phyloP scores from a whole-genome alignment of 2,113 vertebrate genomes.

The Malurus melanocephalus region DNA sequence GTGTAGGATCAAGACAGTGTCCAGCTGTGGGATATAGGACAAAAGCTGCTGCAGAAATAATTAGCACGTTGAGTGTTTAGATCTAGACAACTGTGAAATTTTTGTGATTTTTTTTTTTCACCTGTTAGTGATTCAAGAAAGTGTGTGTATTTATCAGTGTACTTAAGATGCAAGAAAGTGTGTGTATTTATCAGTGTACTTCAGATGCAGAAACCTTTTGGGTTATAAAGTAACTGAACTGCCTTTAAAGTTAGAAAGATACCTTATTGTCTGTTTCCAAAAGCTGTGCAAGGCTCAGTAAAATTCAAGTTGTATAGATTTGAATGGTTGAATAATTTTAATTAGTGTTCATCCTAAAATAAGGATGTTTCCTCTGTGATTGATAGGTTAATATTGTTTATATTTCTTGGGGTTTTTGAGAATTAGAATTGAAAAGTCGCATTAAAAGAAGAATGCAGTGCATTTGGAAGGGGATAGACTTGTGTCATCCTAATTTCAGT shows the following conservation, averaged over 20 bases:
- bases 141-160: background rate
- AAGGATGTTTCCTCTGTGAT: background rate
- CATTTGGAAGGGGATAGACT: background rate
- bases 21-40: background rate
- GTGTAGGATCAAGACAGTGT: background rate
- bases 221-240: background rate
- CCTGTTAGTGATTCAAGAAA: background rate
- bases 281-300: background rate
- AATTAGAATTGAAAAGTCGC: background rate
- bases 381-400: background rate
- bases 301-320: background rate
- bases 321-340: background rate
- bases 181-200: background rate
- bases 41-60: background rate
- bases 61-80: background rate
- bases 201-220: background rate
- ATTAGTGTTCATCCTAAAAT: background rate
- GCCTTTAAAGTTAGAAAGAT: background rate
- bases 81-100: background rate
- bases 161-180: background rate
- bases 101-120: background rate
- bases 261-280: background rate
- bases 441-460: background rate
- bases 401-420: background rate
- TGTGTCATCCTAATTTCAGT: background rate